Base-by-base conservation (phyloP, 2,888 invertebrate genomes). In the Endotricha flammealis region DNA sequence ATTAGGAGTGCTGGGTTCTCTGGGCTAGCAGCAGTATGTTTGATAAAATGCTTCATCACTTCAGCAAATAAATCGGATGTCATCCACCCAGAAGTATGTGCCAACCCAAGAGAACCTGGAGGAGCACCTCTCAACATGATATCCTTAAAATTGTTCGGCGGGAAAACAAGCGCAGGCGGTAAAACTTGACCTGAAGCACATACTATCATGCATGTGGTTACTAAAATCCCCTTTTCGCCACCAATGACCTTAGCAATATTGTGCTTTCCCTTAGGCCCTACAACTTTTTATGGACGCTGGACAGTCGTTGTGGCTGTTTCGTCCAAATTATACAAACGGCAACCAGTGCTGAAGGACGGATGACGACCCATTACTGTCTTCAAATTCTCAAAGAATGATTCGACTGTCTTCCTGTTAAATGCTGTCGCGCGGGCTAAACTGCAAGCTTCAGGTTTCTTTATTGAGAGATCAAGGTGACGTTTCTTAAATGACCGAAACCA, bases 151-250 rank as follows among this genome's bases (percentile, higher is more conserved):
- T 38, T 38, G 9, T 37, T 34, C 3, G 33, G 2, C 0, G 40
- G 40, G 17, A 41, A 41, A 2, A 41, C 33, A 25, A 39, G 20
- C 2, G 44, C 46, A 57, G 67, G 62, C 3, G 62, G 64, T 7
- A 38, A 24, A n/a, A 23, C 17, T 25, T 57, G 28, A 10, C 44
- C 40, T 12, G 36, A 48, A 12, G 57, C 61, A 37, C 46, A 44
- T 16, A 65, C 61, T n/a, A 46, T 42, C 14, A 36, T 37, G 32
- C 46, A 48, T 2, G 48, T 48, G 8, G 68, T 68, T 11, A 60
- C 60, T 10, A 64, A 44, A n/a, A 46, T 45, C 5, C 42, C 42
- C 13, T 29, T 38, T 36, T 48, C 46, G 0, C 44, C 44, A 38
- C 38, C 41, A 25, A 42, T 42, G 1, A 44, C 37, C 27, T 33